Conservation (phyloP, 2,797 vertebrate genomes). For the Uromys caudimaculatus region DNA sequence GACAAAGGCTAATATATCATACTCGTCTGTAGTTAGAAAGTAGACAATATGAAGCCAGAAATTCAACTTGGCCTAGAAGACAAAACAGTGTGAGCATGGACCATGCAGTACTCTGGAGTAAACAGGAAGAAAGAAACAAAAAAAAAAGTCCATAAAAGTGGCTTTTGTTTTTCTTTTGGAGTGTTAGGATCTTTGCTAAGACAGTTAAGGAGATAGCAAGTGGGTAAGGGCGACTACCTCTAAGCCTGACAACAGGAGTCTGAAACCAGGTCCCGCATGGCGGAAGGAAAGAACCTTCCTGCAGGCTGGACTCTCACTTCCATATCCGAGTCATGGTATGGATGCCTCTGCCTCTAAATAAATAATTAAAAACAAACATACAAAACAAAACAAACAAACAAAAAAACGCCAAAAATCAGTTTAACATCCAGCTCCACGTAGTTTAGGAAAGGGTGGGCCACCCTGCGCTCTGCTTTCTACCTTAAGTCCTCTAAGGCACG, state of each 20-base stretch:
- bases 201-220: background rate
- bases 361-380: background rate
- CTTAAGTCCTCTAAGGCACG: background rate
- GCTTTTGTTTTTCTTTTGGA: background rate
- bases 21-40: background rate
- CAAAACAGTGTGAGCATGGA: background rate
- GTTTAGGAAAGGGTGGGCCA: background rate
- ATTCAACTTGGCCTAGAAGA: background rate
- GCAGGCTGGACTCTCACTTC: background rate
- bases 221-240: background rate
- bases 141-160: accelerated
- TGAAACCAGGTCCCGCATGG: background rate
- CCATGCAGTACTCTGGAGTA: background rate
- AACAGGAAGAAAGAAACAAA: background rate
- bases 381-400: too few species aligned
- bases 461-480: background rate
- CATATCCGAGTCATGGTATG: background rate
- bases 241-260: background rate
- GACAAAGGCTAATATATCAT: conserved; percentile 71
- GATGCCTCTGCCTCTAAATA: background rate
- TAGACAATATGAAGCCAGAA: background rate
- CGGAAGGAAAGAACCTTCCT: background rate
- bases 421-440: background rate
- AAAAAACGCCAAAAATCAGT: background rate
- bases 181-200: background rate